Percentiles rank a stretch among this genome's conserved stretches.
These are phyloP conservation scores for Plodia interpunctella DNA, from an alignment of 1,140 invertebrate species.

Conservation along the genomic window DNA sequence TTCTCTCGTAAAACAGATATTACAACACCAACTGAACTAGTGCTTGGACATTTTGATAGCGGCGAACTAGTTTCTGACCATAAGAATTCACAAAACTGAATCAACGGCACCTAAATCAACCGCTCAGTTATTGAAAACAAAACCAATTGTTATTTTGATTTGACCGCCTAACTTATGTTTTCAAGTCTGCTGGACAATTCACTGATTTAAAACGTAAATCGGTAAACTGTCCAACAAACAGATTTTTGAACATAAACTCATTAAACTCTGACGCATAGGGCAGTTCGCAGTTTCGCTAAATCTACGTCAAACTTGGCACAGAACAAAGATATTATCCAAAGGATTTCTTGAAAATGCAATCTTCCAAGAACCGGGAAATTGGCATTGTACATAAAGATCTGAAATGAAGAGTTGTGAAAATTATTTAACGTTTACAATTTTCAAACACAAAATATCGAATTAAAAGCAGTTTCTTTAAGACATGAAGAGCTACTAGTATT, in stretches of 20 bases:
- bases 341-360: conserved; percentile 21
- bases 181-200: background rate
- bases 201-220: background rate
- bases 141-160: too few relatives aligned
- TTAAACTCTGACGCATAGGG: conserved; percentile 1
- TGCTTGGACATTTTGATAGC: background rate
- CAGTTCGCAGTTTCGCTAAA: conserved; percentile 9
- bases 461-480: too few relatives aligned
- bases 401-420: background rate
- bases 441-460: too few relatives aligned
- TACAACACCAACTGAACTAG: too few relatives aligned
- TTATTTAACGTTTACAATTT: too few relatives aligned
- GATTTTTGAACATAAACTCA: background rate
- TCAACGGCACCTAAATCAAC: too few relatives aligned
- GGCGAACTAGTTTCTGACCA: background rate
- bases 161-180: too few relatives aligned
- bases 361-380: conserved; percentile 22
- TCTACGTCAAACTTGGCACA: conserved; percentile 29
- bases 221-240: too few relatives aligned
- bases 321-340: conserved; percentile 19
- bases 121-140: too few relatives aligned
- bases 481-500: too few relatives aligned
- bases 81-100: too few relatives aligned
- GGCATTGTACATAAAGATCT: background rate
- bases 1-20: too few relatives aligned